Evolutionary conservation across 2,888 invertebrate genomes (phyloP), one percentile per base, ranked within the genome.

Genomic region (Xestoiulus laeticollis): DNA sequence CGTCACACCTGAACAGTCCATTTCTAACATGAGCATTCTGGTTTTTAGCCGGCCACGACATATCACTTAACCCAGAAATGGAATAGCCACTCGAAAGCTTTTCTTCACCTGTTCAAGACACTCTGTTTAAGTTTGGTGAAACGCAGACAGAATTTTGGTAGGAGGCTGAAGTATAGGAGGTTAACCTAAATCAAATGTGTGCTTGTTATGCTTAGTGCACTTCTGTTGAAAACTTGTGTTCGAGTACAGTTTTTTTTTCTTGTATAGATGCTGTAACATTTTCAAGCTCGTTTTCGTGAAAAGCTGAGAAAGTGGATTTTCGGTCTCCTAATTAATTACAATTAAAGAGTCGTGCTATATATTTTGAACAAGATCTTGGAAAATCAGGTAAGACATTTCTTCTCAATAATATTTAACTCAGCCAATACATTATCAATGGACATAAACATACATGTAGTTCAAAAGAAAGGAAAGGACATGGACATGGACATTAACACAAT

Each of bases 51-150:
- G 1, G 78, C 78, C 78, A 78, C 30, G 16, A 78, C 78, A 78
- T 78, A 78, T 30, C 78, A 30, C 78, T 78, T 78, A 78, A 78
- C 78, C 78, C 78, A 78, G 78, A 78, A 78, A 78, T 30, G 78
- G 30, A 78, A 78, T 78, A 78, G 78, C 78, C 78, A 78, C 78
- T 78, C 78, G 30, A 30, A 22, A 30, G 78, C 30, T 78, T 78
- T 10, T 22, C 78, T 26, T 78, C 78, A 78, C 78, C 78, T 78
- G 78, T 78, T 78, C 30, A 78, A 78, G 78, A 78, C 78, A 30
- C 68, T 26, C 68, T 22, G 68, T 68, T 68, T 68, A 68, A 26
- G 22, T 68, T 26, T 22, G 22, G 68, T 22, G 26, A 30, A 78
- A 78, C 3, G 30, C 78, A 78, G 78, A 78, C 30, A 30, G 78